Evolutionary conservation across 64 coral and sea anemone species (phyloP), one percentile per base, ranked within the genome.

Genomic region (Orbicella faveolata): DNA sequence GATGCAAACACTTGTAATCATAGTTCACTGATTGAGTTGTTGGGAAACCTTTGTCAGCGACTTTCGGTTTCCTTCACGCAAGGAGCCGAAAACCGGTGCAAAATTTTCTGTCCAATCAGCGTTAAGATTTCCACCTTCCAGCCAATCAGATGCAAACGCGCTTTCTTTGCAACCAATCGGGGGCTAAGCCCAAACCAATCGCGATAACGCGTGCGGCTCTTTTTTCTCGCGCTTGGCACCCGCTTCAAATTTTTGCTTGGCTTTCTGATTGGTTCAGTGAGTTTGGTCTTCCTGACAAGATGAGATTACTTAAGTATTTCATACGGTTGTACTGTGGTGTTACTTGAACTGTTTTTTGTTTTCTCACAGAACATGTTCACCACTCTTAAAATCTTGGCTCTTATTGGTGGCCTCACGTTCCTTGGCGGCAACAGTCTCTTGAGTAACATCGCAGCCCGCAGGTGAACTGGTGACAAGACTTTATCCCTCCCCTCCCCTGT

Each of bases 321-420:
- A 0, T 48, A 6, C 44, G 44, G 44, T 48, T 48, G 44, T 48
- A 48, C 44, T 48, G 44, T 68, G 5, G 18, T 68, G 7, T 25
- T 20, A 20, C 6, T 8, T 25, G 19, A 23, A 11, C 25, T 23
- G 21, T 52, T 1, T 13, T 72, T 19, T 69, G 14, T 73, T 15
- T 53, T 12, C 9, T 11, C 83, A 51, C 54, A 99, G 97, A 94
- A 99, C 89, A 99, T 99, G 97, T 99, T 99, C 59, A 93, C 88
- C 23, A 99, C 97, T 44, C 94, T 99, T 15, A 95, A 99, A 79
- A 57, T 95, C 6, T 89, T 99, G n/a, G 91, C 97, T 82, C 75
- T 88, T 12, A 79, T 94, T 90, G 94, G 97, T 61, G 75, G 79
- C 0, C 63, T 99, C 48, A 99, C 97, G 6, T 99, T 99, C 69